phyloP scores from a whole-genome alignment of 2,797 vertebrate species.

The Allobates femoralis region DNA sequence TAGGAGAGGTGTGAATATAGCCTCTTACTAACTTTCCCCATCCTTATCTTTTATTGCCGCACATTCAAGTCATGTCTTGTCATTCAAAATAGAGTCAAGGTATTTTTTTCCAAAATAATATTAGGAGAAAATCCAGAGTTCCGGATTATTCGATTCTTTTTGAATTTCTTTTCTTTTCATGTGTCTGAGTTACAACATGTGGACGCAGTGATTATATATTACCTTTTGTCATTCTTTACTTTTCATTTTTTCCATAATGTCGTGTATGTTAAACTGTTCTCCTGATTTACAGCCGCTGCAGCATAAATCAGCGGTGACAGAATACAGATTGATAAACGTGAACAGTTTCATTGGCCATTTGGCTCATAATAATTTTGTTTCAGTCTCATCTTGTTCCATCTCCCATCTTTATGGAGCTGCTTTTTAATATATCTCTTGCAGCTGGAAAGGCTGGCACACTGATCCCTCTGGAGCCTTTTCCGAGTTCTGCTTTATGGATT shows the following conservation, averaged over 20 bases:
- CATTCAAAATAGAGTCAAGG: too few species aligned
- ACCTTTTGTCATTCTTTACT: background rate
- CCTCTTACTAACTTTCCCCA: too few species aligned
- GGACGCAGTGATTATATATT: background rate
- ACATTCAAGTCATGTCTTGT: too few species aligned
- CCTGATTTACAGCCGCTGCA: background rate
- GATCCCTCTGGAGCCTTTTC: constrained; percentile 42
- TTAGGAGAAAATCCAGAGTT: too few species aligned
- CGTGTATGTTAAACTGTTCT: constrained; percentile 11
- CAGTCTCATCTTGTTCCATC: constrained; percentile 41
- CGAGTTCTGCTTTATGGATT: constrained; percentile 61
- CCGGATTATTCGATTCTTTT: background rate
- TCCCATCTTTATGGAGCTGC: constrained; percentile 54
- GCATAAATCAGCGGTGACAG: constrained; percentile 61
- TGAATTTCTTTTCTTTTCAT: background rate
- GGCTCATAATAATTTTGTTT: constrained; percentile 59
- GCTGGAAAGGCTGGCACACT: constrained; percentile 42
- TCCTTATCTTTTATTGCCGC: too few species aligned
- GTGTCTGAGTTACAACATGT: background rate
- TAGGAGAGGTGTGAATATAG: too few species aligned
- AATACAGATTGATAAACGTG: constrained; percentile 63
- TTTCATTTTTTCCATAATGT: background rate
- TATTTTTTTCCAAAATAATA: too few species aligned
- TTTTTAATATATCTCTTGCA: constrained; percentile 57
- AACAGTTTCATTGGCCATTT: constrained; percentile 50